Conservation (phyloP, 2,113 vertebrate species). For the Pelobates fuscus region DNA sequence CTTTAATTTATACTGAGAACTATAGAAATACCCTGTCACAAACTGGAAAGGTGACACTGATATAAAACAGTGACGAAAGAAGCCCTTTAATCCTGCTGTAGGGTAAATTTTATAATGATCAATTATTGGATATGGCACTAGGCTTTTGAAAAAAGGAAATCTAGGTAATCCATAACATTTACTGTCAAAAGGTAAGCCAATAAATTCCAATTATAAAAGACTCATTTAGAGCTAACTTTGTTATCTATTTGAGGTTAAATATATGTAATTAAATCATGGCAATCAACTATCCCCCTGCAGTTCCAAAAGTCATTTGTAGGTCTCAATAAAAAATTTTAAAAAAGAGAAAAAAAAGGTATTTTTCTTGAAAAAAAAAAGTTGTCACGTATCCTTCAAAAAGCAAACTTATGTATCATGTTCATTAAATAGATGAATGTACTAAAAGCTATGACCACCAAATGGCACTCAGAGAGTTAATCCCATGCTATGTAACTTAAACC, state of each 20-base stretch:
- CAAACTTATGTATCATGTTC: no score
- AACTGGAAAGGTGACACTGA: conserved; percentile 13
- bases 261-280: conserved; percentile 41
- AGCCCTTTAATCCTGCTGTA: conserved; percentile 22
- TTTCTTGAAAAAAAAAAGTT: no score
- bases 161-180: conserved; percentile 42
- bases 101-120: conserved; percentile 44
- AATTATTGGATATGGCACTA: conserved; percentile 46
- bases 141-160: conserved; percentile 29
- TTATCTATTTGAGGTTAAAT: conserved; percentile 46
- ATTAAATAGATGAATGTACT: no score
- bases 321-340: no score
- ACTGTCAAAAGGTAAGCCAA: conserved; percentile 49
- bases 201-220: conserved; percentile 45
- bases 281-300: conserved; percentile 42
- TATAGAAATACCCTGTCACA: not conserved
- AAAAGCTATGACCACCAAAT: no score
- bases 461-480: no score
- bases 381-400: no score
- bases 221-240: conserved; percentile 42
- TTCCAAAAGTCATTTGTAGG: conserved; percentile 44
- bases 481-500: no score
- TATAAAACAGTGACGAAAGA: not conserved
- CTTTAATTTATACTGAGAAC: not conserved
- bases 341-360: conserved; percentile 36